phyloP scores from a whole-genome alignment of 30 jellyfish, hydroid and myxozoan species.

The Clytia hemisphaerica region DNA sequence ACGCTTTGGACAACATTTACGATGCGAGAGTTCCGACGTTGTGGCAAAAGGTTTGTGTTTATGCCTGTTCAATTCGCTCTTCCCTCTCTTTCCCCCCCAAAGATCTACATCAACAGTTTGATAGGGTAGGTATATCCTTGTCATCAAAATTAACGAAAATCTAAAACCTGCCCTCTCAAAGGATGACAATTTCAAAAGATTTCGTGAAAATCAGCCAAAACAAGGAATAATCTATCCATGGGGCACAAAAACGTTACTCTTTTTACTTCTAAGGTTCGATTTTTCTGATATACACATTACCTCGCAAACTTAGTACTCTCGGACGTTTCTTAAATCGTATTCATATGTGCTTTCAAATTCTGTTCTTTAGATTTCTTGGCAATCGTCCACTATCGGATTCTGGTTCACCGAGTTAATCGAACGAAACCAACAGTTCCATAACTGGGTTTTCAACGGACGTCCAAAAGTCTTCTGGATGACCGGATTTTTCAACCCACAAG shows the following conservation, averaged over 20 bases:
- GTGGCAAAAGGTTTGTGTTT: constrained; percentile 86
- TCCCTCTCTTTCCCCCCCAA: neutral
- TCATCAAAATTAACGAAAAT: too few relatives aligned
- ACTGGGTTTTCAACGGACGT: constrained; percentile 85
- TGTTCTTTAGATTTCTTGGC: constrained; percentile 75
- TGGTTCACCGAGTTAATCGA: constrained; percentile 93
- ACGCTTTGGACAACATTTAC: constrained; percentile 85
- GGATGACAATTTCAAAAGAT: too few relatives aligned
- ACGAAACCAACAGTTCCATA: constrained; percentile 69
- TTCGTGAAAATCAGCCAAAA: too few relatives aligned
- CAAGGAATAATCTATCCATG: too few relatives aligned
- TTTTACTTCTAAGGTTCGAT: neutral
- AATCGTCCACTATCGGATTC: constrained; percentile 91
- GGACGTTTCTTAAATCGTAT: neutral
- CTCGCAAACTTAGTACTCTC: neutral
- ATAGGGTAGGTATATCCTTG: too few relatives aligned
- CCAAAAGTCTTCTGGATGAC: constrained; percentile 98
- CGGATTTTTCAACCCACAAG: constrained; percentile 96
- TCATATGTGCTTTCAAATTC: neutral
- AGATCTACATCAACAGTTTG: neutral
- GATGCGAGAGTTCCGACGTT: constrained; percentile 90
- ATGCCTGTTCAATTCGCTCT: neutral
- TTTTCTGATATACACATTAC: neutral
- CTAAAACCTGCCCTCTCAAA: too few relatives aligned
- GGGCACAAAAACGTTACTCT: too few relatives aligned